Base-by-base conservation (phyloP, 2,113 vertebrate species). In the Platysternon megacephalum region DNA sequence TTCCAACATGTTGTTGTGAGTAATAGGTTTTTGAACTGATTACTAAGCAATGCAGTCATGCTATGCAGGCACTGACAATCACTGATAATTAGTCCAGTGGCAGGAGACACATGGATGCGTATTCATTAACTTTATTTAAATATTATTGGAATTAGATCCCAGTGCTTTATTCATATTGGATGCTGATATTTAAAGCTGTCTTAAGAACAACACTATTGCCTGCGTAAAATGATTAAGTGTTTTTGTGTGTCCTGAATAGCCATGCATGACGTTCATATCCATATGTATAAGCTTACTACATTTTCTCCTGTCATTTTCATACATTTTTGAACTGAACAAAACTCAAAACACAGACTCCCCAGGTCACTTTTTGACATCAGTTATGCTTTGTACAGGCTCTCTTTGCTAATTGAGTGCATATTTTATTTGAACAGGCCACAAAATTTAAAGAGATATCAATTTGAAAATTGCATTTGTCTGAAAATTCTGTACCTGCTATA, bases 231-330 rank as follows among this genome's bases (percentile, higher is more conserved):
- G 85, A 97, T 96, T 94, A 96, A 98, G 84, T 92, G 88, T 39
- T 48, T 94, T 93, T 96, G 94, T 93, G 94, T 84, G 85, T 84
- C 92, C 85, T 80, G 83, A 89, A 92, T 84, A 52, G 87, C 97
- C 92, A 96, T 84, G 90, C 92, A 92, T 92, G 91, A 91, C 79
- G 82, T 85, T 94, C 76, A 83, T 84, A 97, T 97, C 91, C 93
- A 94, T 97, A 96, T 94, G 76, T 55, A 94, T 94, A 93, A 91
- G 56, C 89, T 89, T 94, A 94, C 94, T 94, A 88, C 68, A 84
- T 95, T 97, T 97, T 88, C 79, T 92, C 56, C 68, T 96, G 88
- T 87, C 91, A 94, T 93, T 97, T 96, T 97, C 88, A 93, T 95
- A 86, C 72, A 92, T 97, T 96, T 96, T 95, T 96, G 91, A 97